These are phyloP conservation scores for Drosophila differens DNA, from an alignment of 2,888 invertebrate species.

Conservation along the genomic window DNA sequence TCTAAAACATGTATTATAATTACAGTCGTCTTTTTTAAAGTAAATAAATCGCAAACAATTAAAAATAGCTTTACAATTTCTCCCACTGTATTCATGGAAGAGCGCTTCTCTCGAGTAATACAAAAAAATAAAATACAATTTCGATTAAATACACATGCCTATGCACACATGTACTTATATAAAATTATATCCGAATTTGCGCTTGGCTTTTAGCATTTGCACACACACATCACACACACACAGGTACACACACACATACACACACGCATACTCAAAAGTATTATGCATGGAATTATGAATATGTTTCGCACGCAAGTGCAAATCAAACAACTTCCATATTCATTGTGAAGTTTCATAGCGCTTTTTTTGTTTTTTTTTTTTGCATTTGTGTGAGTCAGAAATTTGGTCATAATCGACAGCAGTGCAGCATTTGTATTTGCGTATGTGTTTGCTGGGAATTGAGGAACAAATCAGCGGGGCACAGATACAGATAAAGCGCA, in stretches of 20 bases:
- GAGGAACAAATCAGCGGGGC: slow-evolving; percentile 59
- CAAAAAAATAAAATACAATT: slow-evolving; percentile 35
- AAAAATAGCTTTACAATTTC: slow-evolving; percentile 9
- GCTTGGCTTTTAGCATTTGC: slow-evolving; percentile 19
- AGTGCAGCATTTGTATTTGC: slow-evolving; percentile 17
- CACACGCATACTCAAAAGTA: slow-evolving; percentile 13
- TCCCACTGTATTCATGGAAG: slow-evolving; percentile 63
- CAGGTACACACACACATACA: slow-evolving; percentile 7
- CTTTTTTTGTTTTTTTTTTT: slow-evolving; percentile 26
- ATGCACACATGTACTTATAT: slow-evolving; percentile 11
- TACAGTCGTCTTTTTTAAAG: neutral
- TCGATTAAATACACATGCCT: slow-evolving; percentile 30
- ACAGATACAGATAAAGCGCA: slow-evolving; percentile 37
- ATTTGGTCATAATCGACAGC: slow-evolving; percentile 31
- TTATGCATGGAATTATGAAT: slow-evolving; percentile 37
- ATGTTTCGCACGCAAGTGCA: slow-evolving; percentile 53
- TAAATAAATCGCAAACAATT: neutral
- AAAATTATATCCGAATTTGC: slow-evolving; percentile 33
- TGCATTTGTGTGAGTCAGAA: slow-evolving; percentile 43
- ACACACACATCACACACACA: slow-evolving; percentile 7
- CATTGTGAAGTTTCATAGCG: slow-evolving; percentile 28
- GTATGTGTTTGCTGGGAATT: slow-evolving; percentile 39
- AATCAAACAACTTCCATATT: slow-evolving; percentile 62
- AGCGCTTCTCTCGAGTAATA: slow-evolving; percentile 39
- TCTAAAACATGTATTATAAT: neutral